A percentile compares a stretch with the other conserved stretches of the same genome.
Conservation (phyloP, 35 echinoderm and acorn worm genomes). For the Heliocidaris tuberculata region DNA sequence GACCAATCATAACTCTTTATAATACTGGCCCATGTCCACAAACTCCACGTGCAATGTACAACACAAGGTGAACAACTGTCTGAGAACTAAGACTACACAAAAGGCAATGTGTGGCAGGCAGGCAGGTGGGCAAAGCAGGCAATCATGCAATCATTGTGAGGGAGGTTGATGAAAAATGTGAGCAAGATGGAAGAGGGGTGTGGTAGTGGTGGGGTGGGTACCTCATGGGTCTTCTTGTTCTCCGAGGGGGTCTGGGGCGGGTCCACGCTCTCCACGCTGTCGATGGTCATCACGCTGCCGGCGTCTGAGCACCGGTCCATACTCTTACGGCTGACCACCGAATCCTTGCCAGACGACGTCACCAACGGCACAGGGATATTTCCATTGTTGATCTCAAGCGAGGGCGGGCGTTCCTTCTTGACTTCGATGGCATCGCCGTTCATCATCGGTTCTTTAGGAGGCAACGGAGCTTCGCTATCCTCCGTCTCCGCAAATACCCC, state of each 20-base stretch:
- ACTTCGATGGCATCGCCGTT: neutral
- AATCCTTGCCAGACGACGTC: constrained; percentile 33
- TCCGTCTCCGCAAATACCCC: neutral
- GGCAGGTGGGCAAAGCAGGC: neutral
- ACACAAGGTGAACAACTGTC: neutral
- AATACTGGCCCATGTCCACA: neutral
- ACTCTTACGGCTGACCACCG: constrained; percentile 54
- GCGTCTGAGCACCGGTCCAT: constrained; percentile 63
- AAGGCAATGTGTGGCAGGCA: neutral
- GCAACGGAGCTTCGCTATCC: neutral
- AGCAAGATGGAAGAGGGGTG: neutral
- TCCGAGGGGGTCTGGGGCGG: constrained; percentile 7
- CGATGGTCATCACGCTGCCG: constrained; percentile 70
- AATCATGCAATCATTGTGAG: neutral
- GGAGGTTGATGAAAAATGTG: neutral
- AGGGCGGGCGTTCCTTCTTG: neutral
- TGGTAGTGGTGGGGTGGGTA: neutral
- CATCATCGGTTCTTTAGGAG: neutral
- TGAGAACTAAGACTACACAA: neutral
- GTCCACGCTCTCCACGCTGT: constrained; percentile 68
- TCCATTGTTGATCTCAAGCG: neutral
- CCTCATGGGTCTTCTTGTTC: constrained; percentile 54
- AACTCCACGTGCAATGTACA: neutral
- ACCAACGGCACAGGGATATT: neutral
- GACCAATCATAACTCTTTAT: neutral